A percentile compares a stretch with the other conserved stretches of the same genome.
These are phyloP conservation scores for Parambassis ranga DNA, from an alignment of 2,797 vertebrate genomes.

Conservation along the genomic window DNA sequence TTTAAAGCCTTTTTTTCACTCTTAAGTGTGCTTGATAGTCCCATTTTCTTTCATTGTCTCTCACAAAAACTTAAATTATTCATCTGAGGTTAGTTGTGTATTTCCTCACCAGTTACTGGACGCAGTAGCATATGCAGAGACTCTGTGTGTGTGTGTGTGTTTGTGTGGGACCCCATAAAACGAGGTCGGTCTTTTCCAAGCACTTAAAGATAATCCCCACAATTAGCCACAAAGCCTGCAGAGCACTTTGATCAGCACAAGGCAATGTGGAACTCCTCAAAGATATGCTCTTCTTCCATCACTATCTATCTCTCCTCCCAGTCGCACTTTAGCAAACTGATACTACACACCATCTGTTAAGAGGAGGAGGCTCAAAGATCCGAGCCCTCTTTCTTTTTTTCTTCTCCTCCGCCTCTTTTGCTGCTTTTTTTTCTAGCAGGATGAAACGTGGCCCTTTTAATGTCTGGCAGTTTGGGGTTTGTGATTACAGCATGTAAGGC, in stretches of 20 bases:
- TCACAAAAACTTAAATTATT: constrained; percentile 28
- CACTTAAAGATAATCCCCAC: constrained; percentile 83
- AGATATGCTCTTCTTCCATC: constrained; percentile 61
- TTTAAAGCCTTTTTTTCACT: constrained; percentile 48
- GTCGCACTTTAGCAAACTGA: constrained; percentile 80
- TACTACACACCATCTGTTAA: constrained; percentile 82
- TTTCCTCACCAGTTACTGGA: constrained; percentile 22
- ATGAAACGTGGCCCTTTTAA: constrained; percentile 92
- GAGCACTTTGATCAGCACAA: constrained; percentile 79
- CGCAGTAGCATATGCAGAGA: constrained; percentile 28
- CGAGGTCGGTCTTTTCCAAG: constrained; percentile 67
- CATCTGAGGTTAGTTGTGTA: constrained; percentile 34
- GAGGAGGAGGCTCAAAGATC: constrained; percentile 82
- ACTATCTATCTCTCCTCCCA: constrained; percentile 62
- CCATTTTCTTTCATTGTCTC: constrained; percentile 30
- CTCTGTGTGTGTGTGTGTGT: background rate
- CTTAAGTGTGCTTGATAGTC: constrained; percentile 7
- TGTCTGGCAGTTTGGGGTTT: constrained; percentile 87
- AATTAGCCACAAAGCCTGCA: constrained; percentile 81
- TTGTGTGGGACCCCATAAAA: constrained; percentile 69
- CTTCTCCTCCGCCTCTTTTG: constrained; percentile 33
- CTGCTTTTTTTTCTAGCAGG: constrained; percentile 23
- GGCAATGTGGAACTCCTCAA: constrained; percentile 78
- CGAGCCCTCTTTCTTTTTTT: constrained; percentile 59
- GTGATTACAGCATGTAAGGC: constrained; percentile 94